Evolutionary conservation across 2,113 vertebrate species (phyloP), one percentile per base, ranked within the genome.

Genomic region (Bubo scandiacus): DNA sequence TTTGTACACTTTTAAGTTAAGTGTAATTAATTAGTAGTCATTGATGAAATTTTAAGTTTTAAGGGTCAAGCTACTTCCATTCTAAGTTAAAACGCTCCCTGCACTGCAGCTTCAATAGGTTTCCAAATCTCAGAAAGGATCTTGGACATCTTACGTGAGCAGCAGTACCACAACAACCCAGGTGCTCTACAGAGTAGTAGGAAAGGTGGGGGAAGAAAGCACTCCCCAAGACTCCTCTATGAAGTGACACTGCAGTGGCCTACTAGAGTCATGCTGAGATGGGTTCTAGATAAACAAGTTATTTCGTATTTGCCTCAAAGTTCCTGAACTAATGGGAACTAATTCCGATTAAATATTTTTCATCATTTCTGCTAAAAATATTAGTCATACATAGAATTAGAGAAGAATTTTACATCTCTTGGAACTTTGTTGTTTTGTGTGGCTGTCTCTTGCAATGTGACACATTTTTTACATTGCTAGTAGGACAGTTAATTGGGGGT

Each of bases 1-100:
- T 86, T 47, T 42, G 12, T 42, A 42, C 40, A 14, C 40, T 42
- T 42, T 95, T 81, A 97, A 94, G 59, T 90, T 57, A 88, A 89
- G 54, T 54, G 67, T 90, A 97, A 96, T 96, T 96, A 96, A 95
- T 88, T 86, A 92, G 72, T 86, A 96, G 88, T 72, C 26, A 88
- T 14, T 81, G 79, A 92, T 57, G 61, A 95, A 90, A 36, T 66
- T 86, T 67, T 18, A 58, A 55, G 51, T 80, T 91, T 97, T 81
- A 95, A 88, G 17, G 55, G 21, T 73, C 49, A 77, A 74, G 43
- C 11, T 75, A 9, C 15, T 79, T 75, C 11, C 36, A 16, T 12
- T 55, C 2, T 23, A 62, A 34, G 6, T 30, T 43, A 65, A 40
- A 73, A 52, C 40, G 10, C 51, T 51, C 15, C 22, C 10, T 43